Percentiles rank a stretch among this genome's conserved stretches.
phyloP scores from a whole-genome alignment of 2,113 vertebrate species.

The Myiagra hebetior region DNA sequence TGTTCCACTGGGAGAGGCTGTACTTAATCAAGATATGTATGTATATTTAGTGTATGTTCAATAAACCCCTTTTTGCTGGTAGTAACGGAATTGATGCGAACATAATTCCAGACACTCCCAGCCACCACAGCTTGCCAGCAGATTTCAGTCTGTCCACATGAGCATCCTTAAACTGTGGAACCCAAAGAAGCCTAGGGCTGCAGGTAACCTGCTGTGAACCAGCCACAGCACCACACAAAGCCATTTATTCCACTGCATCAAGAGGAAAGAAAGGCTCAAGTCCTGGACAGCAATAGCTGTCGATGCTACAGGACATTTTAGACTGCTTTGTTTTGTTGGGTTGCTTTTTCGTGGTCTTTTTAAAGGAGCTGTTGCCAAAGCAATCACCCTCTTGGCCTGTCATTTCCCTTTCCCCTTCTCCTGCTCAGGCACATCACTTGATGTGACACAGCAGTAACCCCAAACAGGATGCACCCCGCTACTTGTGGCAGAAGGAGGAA shows the following conservation, averaged over 20 bases:
- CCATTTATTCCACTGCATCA: slow-evolving; percentile 5
- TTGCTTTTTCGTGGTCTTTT: neutral
- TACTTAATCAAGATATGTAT: neutral
- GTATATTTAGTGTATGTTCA: neutral
- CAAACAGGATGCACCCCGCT: slow-evolving; percentile 15
- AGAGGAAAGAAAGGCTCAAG: neutral
- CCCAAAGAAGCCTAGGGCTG: neutral
- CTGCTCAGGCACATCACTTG: neutral
- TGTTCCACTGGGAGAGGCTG: slow-evolving; percentile 17
- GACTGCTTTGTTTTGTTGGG: neutral
- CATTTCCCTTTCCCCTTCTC: neutral
- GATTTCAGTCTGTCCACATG: neutral
- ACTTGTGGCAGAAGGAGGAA: neutral
- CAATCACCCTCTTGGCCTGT: neutral
- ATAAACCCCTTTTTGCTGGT: neutral
- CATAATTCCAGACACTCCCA: neutral
- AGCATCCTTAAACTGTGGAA: neutral
- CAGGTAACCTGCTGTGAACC: neutral
- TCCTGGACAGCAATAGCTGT: neutral
- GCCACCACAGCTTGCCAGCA: neutral
- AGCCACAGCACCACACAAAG: neutral
- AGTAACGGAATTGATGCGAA: neutral
- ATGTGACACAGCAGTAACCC: neutral
- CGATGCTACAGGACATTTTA: neutral
- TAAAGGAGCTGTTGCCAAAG: neutral